phyloP scores from a whole-genome alignment of 2,797 vertebrate species.

The Aphelocoma californica region DNA sequence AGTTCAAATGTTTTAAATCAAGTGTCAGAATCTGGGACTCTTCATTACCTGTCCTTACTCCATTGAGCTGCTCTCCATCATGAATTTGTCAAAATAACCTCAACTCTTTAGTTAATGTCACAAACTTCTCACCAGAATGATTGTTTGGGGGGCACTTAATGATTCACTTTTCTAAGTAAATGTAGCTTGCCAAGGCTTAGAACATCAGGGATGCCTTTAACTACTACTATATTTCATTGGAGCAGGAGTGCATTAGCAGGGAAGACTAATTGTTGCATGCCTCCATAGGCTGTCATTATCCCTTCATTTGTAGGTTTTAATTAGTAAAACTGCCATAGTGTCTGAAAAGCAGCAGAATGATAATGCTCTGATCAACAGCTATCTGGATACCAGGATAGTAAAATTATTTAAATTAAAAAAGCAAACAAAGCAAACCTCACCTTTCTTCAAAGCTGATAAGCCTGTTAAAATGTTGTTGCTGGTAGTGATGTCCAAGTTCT shows the following conservation, averaged over 20 bases:
- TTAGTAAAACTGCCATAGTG: neutral
- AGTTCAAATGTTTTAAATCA: neutral
- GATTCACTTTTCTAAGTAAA: neutral
- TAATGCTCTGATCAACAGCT: neutral
- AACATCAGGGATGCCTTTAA: neutral
- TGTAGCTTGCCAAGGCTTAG: neutral
- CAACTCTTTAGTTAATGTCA: neutral
- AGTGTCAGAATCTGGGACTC: neutral
- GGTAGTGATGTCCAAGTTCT: neutral
- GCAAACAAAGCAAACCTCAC: neutral
- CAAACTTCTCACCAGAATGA: neutral
- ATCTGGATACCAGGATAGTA: neutral
- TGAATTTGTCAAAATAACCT: neutral
- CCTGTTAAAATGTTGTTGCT: neutral
- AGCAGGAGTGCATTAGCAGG: neutral
- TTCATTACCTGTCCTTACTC: neutral
- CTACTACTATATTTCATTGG: neutral
- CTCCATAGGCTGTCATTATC: neutral
- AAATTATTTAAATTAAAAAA: neutral
- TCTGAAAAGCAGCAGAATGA: neutral
- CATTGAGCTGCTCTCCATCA: accelerated
- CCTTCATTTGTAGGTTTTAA: neutral
- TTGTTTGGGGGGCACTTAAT: neutral
- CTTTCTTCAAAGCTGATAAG: neutral
- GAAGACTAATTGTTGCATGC: neutral